Conservation (phyloP, 2,797 vertebrate species). For the Cichlasoma orientale region DNA sequence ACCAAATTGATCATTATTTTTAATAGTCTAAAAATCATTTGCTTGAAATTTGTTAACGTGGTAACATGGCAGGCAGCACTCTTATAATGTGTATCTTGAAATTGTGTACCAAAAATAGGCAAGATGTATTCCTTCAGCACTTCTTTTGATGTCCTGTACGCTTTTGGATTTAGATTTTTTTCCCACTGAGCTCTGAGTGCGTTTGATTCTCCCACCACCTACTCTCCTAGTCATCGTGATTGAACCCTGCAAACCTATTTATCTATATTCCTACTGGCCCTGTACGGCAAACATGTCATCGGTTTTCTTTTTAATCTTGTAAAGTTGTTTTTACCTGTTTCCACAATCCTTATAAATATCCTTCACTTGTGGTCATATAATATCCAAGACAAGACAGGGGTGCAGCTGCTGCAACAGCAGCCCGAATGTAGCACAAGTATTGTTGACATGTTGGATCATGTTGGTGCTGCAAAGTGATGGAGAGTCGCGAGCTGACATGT, state of each 20-base stretch:
- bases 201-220: conserved; percentile 12
- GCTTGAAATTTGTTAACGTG: background rate
- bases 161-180: background rate
- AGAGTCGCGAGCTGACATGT: conserved; percentile 16
- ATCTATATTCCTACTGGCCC: conserved; percentile 4
- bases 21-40: background rate
- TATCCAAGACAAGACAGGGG: background rate
- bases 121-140: background rate
- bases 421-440: background rate
- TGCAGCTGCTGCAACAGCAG: background rate
- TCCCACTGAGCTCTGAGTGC: background rate
- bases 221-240: background rate
- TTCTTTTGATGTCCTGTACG: background rate
- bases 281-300: background rate
- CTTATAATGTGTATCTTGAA: background rate
- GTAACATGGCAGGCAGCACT: background rate
- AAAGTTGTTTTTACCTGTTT: conserved; percentile 22
- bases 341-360: background rate
- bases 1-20: background rate
- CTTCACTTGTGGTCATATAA: background rate
- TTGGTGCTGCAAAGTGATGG: background rate
- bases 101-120: background rate
- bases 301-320: background rate
- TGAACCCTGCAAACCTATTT: background rate
- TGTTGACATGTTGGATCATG: conserved; percentile 4